Evolutionary conservation across 2,113 vertebrate genomes (phyloP).

Genomic region (Tylochromis polylepis): DNA sequence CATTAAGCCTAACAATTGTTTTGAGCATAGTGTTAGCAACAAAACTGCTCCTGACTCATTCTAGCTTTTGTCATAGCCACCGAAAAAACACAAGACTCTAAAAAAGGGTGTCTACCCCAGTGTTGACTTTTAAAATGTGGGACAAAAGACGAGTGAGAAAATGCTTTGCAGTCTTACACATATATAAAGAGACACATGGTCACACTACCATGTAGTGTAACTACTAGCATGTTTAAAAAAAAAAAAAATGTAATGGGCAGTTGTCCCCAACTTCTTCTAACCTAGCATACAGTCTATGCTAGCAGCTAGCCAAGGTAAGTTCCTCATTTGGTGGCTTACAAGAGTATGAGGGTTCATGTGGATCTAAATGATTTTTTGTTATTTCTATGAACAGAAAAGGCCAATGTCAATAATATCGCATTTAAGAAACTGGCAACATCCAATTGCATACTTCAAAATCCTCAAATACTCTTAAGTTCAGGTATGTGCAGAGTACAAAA

Average conservation of each 20-base stretch:
- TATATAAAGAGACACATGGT: fast-evolving
- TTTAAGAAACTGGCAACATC: fast-evolving
- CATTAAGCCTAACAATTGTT: not conserved
- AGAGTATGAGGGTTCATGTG: not conserved
- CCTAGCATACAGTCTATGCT: not conserved
- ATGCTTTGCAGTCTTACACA: not conserved
- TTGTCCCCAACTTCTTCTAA: not conserved
- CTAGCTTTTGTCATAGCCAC: not conserved
- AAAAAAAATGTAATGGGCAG: not conserved
- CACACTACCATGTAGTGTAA: too few species aligned
- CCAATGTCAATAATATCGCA: not conserved
- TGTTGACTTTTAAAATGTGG: not conserved
- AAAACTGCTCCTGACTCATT: not conserved
- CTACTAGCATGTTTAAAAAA: not conserved
- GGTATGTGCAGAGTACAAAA: not conserved
- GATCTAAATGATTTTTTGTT: not conserved
- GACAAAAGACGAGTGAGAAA: fast-evolving
- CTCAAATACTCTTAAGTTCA: not conserved
- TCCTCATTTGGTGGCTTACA: not conserved
- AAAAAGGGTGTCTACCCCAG: not conserved
- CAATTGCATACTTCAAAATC: not conserved
- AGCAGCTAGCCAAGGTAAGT: not conserved
- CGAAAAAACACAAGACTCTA: fast-evolving
- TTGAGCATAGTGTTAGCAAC: not conserved
- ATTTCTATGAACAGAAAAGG: not conserved